Conservation (phyloP, 2,113 vertebrate genomes). For the Xenopus laevis region DNA sequence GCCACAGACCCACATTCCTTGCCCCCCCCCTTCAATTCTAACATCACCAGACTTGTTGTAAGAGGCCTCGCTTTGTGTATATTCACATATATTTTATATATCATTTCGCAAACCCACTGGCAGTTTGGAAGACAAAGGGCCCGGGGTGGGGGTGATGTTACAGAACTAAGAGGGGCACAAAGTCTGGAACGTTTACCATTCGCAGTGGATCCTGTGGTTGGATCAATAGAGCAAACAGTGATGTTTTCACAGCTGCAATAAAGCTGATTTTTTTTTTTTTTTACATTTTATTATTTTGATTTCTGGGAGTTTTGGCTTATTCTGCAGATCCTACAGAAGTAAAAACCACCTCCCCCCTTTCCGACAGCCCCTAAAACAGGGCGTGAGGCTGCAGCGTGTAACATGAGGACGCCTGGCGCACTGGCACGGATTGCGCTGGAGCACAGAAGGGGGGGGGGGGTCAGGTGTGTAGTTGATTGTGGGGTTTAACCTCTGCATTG, state of each 20-base stretch:
- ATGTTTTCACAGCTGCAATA: constrained; percentile 43
- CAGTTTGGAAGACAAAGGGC: neutral
- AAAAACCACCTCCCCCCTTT: constrained; percentile 9
- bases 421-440: neutral
- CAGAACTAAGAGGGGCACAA: neutral
- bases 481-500: constrained; percentile 2
- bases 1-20: constrained; percentile 34
- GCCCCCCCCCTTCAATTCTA: constrained; percentile 35
- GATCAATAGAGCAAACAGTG: constrained; percentile 1
- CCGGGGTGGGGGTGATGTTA: neutral
- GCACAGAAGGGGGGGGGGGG: neutral
- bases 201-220: constrained; percentile 22
- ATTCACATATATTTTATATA: neutral
- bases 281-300: constrained; percentile 39
- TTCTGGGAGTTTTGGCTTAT: constrained; percentile 40
- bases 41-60: constrained; percentile 9
- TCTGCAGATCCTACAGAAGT: constrained; percentile 22
- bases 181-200: constrained; percentile 12
- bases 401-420: constrained; percentile 3
- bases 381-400: constrained; percentile 19
- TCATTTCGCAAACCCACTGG: too few species aligned
- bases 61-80: constrained; percentile 7
- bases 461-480: neutral
- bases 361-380: constrained; percentile 5
- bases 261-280: constrained; percentile 31